Evolutionary conservation across 2,797 vertebrate genomes (phyloP).

Genomic region (Acipenser ruthenus): DNA sequence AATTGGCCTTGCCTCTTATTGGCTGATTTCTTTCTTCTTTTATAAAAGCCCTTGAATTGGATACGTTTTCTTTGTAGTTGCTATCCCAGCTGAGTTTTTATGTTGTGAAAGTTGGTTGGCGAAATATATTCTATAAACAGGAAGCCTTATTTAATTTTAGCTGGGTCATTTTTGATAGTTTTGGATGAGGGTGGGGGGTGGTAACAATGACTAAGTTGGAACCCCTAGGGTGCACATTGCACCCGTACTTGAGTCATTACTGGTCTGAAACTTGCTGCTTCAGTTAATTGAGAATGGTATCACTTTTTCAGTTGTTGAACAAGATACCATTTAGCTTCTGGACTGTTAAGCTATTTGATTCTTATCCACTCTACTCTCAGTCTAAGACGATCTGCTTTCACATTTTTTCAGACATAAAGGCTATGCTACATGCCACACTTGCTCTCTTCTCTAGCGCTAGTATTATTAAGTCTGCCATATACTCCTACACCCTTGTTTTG

Average conservation of each 20-base stretch:
- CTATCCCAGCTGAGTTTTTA: slow-evolving; percentile 2
- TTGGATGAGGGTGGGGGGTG: too few relatives aligned
- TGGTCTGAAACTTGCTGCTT: too few relatives aligned
- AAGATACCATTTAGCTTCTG: not conserved
- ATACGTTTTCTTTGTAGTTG: slow-evolving; percentile 7
- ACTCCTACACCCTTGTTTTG: slow-evolving; percentile 11
- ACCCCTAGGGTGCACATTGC: too few relatives aligned
- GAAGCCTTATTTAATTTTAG: too few relatives aligned
- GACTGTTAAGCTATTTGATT: not conserved
- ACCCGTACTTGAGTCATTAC: too few relatives aligned
- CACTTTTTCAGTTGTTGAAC: too few relatives aligned
- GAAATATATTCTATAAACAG: not conserved
- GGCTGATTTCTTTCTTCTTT: slow-evolving; percentile 26
- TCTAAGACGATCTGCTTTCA: not conserved
- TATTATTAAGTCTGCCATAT: slow-evolving; percentile 6
- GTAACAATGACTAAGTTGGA: too few relatives aligned
- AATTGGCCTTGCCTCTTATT: slow-evolving; percentile 34
- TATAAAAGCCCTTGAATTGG: slow-evolving; percentile 1
- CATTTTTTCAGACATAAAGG: not conserved
- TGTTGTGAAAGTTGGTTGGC: slow-evolving; percentile 13
- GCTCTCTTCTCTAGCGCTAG: slow-evolving; percentile 13
- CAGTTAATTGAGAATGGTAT: too few relatives aligned
- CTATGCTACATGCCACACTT: not conserved
- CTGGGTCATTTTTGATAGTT: too few relatives aligned
- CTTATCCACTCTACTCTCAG: not conserved